phyloP scores from a whole-genome alignment of 1,140 invertebrate species.

The Meloidogyne exigua region DNA sequence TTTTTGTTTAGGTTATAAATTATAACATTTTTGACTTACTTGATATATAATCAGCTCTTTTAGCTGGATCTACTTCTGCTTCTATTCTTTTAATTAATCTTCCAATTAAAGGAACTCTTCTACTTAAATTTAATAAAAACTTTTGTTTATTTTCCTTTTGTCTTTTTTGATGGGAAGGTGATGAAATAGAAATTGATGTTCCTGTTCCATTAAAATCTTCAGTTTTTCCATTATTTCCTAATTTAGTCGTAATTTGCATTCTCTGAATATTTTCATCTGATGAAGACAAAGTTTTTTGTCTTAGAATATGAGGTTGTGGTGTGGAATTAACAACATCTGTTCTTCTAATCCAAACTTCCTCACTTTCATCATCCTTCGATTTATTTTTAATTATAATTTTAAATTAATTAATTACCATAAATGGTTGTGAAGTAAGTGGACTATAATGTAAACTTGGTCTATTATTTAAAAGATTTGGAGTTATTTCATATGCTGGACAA shows the following conservation, averaged over 20 bases:
- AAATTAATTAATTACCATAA: not conserved
- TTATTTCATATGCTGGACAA: constrained; percentile 2
- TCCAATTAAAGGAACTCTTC: constrained; percentile 24
- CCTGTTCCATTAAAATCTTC: constrained; percentile 11
- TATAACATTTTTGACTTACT: constrained; percentile 47
- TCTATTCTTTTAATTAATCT: constrained; percentile 44
- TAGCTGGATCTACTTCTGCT: constrained; percentile 51
- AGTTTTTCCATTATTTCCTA: constrained; percentile 6
- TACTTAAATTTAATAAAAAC: constrained; percentile 21
- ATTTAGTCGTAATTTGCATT: constrained; percentile 10
- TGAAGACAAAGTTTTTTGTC: constrained; percentile 11
- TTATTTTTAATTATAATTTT: not conserved
- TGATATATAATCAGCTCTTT: constrained; percentile 55
- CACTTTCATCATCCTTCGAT: constrained; percentile 12
- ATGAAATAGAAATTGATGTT: constrained; percentile 11
- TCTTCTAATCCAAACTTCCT: constrained; percentile 18
- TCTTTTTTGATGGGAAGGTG: constrained; percentile 2
- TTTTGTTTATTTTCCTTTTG: constrained; percentile 3
- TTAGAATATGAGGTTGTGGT: not conserved
- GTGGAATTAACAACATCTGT: not conserved
- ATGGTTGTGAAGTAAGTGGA: constrained; percentile 1
- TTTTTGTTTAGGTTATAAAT: too few relatives aligned
- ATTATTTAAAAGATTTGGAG: not conserved
- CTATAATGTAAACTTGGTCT: constrained; percentile 3
- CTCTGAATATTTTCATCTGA: constrained; percentile 4